Percentiles rank a stretch among this genome's conserved stretches.
Conservation (phyloP, 2,888 invertebrate species). For the Chrysotoxum bicinctum region DNA sequence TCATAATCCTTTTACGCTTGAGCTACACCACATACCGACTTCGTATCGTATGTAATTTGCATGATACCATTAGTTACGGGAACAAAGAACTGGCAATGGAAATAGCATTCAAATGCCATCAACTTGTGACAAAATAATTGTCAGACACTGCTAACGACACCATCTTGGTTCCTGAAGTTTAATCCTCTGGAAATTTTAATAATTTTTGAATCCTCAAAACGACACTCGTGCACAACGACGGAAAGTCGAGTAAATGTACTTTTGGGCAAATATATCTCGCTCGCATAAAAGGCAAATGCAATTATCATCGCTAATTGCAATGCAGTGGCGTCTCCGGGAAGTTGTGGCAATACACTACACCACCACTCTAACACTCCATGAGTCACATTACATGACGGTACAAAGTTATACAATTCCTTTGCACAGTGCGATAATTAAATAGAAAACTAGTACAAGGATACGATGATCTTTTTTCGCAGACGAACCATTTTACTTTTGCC, state of each 20-base stretch:
- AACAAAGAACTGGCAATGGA: not conserved
- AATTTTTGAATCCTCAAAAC: not conserved
- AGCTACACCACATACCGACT: not conserved
- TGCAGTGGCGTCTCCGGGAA: slow-evolving; percentile 5
- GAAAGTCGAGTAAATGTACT: not conserved
- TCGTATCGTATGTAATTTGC: not conserved
- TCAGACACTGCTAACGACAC: not conserved
- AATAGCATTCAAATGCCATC: slow-evolving; percentile 24
- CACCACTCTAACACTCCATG: slow-evolving; percentile 25
- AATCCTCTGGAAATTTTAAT: slow-evolving; percentile 17
- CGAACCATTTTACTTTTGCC: slow-evolving; percentile 31
- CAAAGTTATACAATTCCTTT: slow-evolving; percentile 22
- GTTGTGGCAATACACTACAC: not conserved
- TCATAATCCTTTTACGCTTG: slow-evolving; percentile 38
- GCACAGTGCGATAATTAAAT: slow-evolving; percentile 49
- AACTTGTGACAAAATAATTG: slow-evolving; percentile 39
- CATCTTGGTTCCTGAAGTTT: not conserved
- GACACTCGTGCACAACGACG: slow-evolving; percentile 1
- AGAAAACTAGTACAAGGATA: slow-evolving; percentile 61
- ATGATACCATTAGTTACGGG: not conserved
- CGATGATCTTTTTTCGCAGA: slow-evolving; percentile 22
- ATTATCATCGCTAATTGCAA: slow-evolving; percentile 60
- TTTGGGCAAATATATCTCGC: slow-evolving; percentile 30
- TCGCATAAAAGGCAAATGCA: slow-evolving; percentile 42
- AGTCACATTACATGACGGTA: slow-evolving; percentile 31